A percentile compares a stretch with the other conserved stretches of the same genome.
These are phyloP conservation scores for Steinernema feltiae DNA, from an alignment of 1,140 invertebrate species.

Conservation along the genomic window DNA sequence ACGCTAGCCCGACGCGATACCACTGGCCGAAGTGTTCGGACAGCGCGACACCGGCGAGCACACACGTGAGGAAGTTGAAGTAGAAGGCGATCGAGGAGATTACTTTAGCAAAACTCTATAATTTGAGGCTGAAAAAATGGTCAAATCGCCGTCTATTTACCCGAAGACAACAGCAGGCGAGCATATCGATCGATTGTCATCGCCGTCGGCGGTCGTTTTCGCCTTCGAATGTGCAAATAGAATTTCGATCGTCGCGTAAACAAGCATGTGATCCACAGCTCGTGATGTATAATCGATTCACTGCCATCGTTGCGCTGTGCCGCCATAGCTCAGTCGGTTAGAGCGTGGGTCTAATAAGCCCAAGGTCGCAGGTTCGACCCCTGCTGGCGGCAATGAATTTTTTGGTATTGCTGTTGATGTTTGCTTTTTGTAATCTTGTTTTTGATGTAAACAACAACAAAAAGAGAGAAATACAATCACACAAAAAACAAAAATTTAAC, in stretches of 20 bases:
- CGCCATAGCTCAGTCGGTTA: constrained; percentile 35
- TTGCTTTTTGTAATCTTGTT: too few species aligned
- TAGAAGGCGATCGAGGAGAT: not conserved
- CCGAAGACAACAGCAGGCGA: constrained; percentile 8
- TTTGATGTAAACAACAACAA: too few species aligned
- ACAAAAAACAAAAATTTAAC: too few species aligned
- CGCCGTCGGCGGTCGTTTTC: not conserved
- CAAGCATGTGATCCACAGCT: constrained; percentile 1
- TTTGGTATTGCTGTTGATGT: too few species aligned
- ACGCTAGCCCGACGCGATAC: not conserved
- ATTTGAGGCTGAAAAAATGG: not conserved
- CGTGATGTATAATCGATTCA: too few species aligned
- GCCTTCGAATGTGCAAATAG: not conserved
- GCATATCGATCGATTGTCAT: constrained; percentile 9
- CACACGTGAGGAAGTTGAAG: constrained; percentile 8
- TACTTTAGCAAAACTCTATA: not conserved
- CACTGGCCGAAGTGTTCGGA: not conserved
- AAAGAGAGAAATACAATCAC: too few species aligned
- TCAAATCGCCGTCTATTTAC: not conserved
- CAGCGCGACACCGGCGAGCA: not conserved
- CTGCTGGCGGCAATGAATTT: constrained; percentile 33
- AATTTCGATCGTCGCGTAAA: not conserved
- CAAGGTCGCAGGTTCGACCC: constrained; percentile 36
- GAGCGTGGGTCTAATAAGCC: constrained; percentile 38
- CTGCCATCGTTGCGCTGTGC: too few species aligned